Conservation (phyloP, 2,888 invertebrate species). For the Drosophila neonasuta region DNA sequence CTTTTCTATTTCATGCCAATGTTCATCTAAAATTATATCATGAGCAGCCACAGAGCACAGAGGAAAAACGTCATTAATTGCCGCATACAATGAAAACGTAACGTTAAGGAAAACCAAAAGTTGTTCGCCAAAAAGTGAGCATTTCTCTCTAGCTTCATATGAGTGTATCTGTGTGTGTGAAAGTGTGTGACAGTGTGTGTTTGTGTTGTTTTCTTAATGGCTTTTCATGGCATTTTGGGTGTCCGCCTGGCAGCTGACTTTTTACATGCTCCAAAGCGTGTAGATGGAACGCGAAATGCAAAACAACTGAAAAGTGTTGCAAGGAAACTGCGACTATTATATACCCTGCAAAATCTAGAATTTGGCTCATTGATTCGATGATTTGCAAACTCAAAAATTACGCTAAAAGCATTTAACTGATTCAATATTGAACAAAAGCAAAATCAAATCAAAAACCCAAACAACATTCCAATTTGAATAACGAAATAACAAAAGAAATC, state of each 20-base stretch:
- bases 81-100: slow-evolving; percentile 36
- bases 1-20: slow-evolving; percentile 21
- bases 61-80: slow-evolving; percentile 68
- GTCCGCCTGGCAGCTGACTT: slow-evolving; percentile 39
- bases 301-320: not conserved
- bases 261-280: slow-evolving; percentile 15
- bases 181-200: too few relatives aligned
- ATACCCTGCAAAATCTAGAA: not conserved
- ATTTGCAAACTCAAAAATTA: slow-evolving; percentile 9
- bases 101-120: slow-evolving; percentile 24
- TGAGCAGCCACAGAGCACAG: slow-evolving; percentile 33
- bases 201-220: slow-evolving; percentile 34
- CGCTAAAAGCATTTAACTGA: not conserved
- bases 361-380: not conserved
- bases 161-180: not conserved
- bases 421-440: slow-evolving; percentile 2
- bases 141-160: not conserved
- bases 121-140: slow-evolving; percentile 16
- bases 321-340: not conserved
- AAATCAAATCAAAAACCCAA: not conserved
- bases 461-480: not conserved
- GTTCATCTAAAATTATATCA: slow-evolving; percentile 63
- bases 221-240: slow-evolving; percentile 37
- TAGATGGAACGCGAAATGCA: not conserved
- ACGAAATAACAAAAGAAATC: not conserved